Evolutionary conservation across 1,140 invertebrate species (phyloP), one percentile per base, ranked within the genome.

Genomic region (Portunus trituberculatus): DNA sequence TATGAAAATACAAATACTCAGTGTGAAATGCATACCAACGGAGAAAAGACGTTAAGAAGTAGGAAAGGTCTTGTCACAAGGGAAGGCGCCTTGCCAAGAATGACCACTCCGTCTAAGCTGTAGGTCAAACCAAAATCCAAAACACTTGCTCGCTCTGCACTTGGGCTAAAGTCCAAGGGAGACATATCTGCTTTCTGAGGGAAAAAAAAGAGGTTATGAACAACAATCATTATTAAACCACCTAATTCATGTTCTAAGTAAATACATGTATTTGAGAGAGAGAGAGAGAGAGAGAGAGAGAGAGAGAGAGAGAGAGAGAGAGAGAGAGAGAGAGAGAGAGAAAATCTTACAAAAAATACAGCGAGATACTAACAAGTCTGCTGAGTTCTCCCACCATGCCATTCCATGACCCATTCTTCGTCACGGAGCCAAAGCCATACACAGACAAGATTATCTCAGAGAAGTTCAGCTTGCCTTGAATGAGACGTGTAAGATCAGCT

Each of bases 321-420:
- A 25, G 29, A 39, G 39, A 83, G 25, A n/a, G 25, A n/a, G 25
- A n/a, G 29, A 83, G 14, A n/a, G 7, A 4, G 25, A n/a, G 29
- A 14, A 20, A 20, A n/a, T 83, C 25, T 6, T 83, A 83, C 76
- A 83, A 31, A 7, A 28, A 7, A 45, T 28, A 14, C 16, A 25
- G 0, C 29, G 45, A 52, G 32, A 31, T 8, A 86, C 93, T 84
- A 12, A 94, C 93, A n/a, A 39, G 48, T 28, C 93, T 90, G 8
- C 59, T 28, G 7, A 94, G 67, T 28, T 82, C 93, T 39, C 93
- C 93, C 12, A 94, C 29, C 93, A 94, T 94, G 32, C 93, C 93
- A 48, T 94, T 94, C 93, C 93, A 94, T n/a, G 93, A 94, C 0
- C 93, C 93, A 48, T 94, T 91, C 16, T 25, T 12, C 25, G n/a